A percentile compares a stretch with the other conserved stretches of the same genome.
Conservation (phyloP, 2,797 vertebrate genomes). For the Halcyon badia region DNA sequence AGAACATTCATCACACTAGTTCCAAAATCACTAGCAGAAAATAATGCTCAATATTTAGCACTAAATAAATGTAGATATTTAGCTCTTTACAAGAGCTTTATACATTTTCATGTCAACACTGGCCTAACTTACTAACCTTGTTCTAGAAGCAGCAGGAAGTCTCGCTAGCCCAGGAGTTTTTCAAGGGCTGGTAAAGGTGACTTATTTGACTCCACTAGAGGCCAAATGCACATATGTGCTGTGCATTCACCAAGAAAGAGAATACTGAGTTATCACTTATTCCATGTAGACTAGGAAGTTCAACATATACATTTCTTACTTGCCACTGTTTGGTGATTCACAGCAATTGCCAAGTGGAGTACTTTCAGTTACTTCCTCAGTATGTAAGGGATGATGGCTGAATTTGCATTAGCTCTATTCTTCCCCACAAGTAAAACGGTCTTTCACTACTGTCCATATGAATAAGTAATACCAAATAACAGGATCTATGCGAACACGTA, state of each 20-base stretch:
- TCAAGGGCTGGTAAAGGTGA: slow-evolving; percentile 34
- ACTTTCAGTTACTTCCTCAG: background rate
- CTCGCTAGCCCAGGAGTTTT: background rate
- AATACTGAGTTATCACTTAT: background rate
- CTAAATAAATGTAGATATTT: background rate
- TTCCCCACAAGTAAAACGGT: background rate
- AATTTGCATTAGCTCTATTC: background rate
- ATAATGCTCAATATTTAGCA: background rate
- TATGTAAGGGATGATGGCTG: background rate
- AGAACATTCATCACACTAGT: background rate
- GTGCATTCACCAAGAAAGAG: background rate
- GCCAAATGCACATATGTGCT: slow-evolving; percentile 22
- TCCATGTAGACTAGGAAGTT: background rate
- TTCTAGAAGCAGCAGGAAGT: slow-evolving; percentile 35
- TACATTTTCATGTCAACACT: background rate
- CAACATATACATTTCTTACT: background rate
- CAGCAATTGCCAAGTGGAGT: background rate
- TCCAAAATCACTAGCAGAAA: slow-evolving; percentile 24
- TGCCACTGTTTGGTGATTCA: background rate
- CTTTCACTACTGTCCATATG: background rate
- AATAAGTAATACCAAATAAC: background rate
- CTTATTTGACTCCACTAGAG: background rate
- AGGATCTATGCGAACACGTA: background rate
- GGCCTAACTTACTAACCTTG: background rate
- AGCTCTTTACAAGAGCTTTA: background rate